phyloP scores from a whole-genome alignment of 2,888 invertebrate species.

The Steinernema hermaphroditum region DNA sequence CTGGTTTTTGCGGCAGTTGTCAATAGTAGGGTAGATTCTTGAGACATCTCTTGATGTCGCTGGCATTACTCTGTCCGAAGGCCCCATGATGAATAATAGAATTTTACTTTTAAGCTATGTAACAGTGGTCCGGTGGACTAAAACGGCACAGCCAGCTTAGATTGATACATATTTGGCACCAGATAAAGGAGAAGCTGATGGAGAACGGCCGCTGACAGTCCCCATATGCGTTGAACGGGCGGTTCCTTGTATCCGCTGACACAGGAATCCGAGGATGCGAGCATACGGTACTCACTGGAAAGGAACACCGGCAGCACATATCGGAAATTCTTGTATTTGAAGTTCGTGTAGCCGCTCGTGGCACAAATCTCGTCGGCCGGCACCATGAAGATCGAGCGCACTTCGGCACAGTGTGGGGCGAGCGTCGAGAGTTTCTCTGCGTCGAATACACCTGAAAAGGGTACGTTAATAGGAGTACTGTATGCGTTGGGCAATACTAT shows the following conservation, averaged over 20 bases:
- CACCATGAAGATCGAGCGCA: slow-evolving; percentile 41
- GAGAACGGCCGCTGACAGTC: slow-evolving; percentile 44
- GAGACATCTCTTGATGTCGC: too few relatives aligned
- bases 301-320: slow-evolving; percentile 49
- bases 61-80: too few relatives aligned
- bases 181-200: neutral
- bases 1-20: too few relatives aligned
- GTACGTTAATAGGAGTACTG: too few relatives aligned
- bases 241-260: slow-evolving; percentile 22
- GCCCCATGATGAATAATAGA: too few relatives aligned
- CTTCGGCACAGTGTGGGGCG: neutral
- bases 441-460: slow-evolving; percentile 6
- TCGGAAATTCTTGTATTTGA: slow-evolving; percentile 40
- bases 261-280: slow-evolving; percentile 25
- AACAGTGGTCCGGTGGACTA: too few relatives aligned
- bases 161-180: neutral
- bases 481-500: too few relatives aligned
- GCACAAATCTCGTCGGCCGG: slow-evolving; percentile 47
- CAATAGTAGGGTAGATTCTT: too few relatives aligned
- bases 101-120: too few relatives aligned
- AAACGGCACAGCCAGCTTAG: slow-evolving; percentile 9
- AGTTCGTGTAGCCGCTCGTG: slow-evolving; percentile 45
- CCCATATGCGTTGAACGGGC: slow-evolving; percentile 49
- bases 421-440: neutral
- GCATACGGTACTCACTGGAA: slow-evolving; percentile 32